Conservation (phyloP, 2,113 vertebrate genomes). For the Ceyx cyanopectus region DNA sequence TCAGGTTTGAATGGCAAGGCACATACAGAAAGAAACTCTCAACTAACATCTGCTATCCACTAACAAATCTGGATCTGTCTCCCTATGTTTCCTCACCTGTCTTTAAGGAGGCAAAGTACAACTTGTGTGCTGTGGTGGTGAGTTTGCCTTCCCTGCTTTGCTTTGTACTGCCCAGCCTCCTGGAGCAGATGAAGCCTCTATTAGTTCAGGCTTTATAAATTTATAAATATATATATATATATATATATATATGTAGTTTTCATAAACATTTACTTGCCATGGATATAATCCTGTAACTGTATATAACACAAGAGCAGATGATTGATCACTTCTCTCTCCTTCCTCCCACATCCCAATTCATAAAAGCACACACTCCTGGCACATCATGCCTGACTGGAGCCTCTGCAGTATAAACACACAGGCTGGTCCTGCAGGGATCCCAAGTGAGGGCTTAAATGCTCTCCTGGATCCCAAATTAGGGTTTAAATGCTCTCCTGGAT, state of each 20-base stretch:
- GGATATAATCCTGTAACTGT: not conserved
- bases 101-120: slow-evolving; percentile 71
- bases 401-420: not conserved
- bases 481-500: not conserved
- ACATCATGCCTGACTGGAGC: not conserved
- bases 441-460: not conserved
- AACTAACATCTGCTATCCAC: slow-evolving; percentile 79
- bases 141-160: slow-evolving; percentile 36
- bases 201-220: not conserved
- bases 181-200: not conserved
- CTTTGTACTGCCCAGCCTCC: not conserved
- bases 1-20: slow-evolving; percentile 77
- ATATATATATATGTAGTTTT: not conserved
- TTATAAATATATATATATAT: too few species aligned
- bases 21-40: slow-evolving; percentile 81
- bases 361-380: not conserved
- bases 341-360: not conserved
- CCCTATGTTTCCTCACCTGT: slow-evolving; percentile 74
- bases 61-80: slow-evolving; percentile 78
- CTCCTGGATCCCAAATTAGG: not conserved
- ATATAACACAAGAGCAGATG: not conserved
- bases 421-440: not conserved
- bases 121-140: slow-evolving; percentile 86
- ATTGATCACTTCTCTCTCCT: not conserved
- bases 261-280: fast-evolving